phyloP scores from a whole-genome alignment of 2,797 vertebrate species.

The Danio jaintianensis region DNA sequence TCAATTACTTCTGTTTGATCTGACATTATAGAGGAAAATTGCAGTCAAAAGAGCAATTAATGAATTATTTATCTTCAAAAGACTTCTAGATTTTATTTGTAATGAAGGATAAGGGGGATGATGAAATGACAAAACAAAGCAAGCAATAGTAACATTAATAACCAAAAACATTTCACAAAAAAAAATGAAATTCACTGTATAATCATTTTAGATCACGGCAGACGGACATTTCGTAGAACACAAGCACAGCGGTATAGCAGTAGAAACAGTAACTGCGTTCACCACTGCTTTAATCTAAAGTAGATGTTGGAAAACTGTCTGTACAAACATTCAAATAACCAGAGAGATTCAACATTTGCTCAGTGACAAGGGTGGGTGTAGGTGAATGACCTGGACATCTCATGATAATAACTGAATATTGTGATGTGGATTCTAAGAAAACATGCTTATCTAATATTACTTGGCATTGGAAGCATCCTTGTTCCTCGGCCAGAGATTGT shows the following conservation, averaged over 20 bases:
- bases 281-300: neutral
- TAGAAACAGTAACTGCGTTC: neutral
- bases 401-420: neutral
- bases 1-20: constrained; percentile 11
- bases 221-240: constrained; percentile 51
- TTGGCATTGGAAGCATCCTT: neutral
- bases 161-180: neutral
- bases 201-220: constrained; percentile 14
- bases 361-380: neutral
- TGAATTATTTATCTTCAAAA: neutral
- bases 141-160: neutral
- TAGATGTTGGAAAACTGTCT: neutral
- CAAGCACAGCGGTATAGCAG: neutral
- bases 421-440: constrained; percentile 9
- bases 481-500: neutral
- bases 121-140: neutral
- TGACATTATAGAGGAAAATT: neutral
- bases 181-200: neutral
- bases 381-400: constrained; percentile 8
- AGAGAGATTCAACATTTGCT: neutral
- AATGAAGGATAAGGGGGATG: no score
- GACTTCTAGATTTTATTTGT: neutral
- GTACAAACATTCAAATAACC: neutral
- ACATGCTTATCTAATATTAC: neutral
- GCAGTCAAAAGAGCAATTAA: neutral